phyloP scores from a whole-genome alignment of 2,888 invertebrate species.

The Marasmarcha lunaedactyla region DNA sequence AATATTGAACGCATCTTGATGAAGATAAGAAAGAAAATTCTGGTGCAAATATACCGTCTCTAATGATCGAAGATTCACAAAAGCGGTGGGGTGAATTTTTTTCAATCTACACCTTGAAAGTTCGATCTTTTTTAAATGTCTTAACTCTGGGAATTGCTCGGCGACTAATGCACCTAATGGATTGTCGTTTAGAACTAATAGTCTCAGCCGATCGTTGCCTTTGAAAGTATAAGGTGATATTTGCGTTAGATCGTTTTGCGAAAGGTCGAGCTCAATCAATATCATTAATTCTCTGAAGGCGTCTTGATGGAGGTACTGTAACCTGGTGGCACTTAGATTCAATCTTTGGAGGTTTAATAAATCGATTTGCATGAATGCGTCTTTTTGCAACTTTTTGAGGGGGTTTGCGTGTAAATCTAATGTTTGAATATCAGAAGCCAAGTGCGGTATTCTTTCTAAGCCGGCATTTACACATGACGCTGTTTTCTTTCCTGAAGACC shows the following conservation, averaged over 20 bases:
- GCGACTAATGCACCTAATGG: conserved; percentile 78
- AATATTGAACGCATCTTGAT: conserved; percentile 53
- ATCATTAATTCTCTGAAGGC: conserved; percentile 87
- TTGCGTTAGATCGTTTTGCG: conserved; percentile 80
- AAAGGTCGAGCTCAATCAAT: conserved; percentile 87
- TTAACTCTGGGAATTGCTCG: conserved; percentile 84
- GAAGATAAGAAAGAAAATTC: conserved; percentile 79
- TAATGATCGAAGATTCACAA: conserved; percentile 77
- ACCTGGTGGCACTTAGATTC: conserved; percentile 79
- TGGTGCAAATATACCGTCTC: conserved; percentile 88
- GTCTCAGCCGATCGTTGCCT: conserved; percentile 83
- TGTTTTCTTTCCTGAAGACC: conserved; percentile 92
- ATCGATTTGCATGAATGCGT: conserved; percentile 83
- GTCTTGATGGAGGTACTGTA: conserved; percentile 80
- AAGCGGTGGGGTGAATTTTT: conserved; percentile 79
- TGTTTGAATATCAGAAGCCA: conserved; percentile 70
- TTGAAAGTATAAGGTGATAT: conserved; percentile 84
- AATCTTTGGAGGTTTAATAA: conserved; percentile 87
- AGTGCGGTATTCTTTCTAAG: conserved; percentile 76
- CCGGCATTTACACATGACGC: conserved; percentile 85
- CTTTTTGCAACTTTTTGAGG: conserved; percentile 77
- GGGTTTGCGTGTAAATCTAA: conserved; percentile 85
- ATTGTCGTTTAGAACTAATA: conserved; percentile 84
- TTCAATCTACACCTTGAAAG: conserved; percentile 82
- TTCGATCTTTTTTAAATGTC: conserved; percentile 84